Evolutionary conservation across 2,888 invertebrate genomes (phyloP).

Genomic region (Cryptocheilus praepositus): DNA sequence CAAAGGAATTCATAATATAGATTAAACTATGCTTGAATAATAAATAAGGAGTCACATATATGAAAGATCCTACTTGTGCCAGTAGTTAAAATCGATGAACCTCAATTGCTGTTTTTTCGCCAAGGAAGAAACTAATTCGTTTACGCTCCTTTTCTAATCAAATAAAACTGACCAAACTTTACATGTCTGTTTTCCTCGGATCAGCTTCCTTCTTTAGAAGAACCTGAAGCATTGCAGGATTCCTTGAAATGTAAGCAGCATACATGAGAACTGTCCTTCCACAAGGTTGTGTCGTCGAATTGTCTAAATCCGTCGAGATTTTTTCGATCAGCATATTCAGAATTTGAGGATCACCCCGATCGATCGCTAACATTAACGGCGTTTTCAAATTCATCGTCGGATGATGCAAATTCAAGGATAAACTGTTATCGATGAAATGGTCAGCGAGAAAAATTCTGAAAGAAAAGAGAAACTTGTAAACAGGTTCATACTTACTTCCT

Average conservation of each 20-base stretch:
- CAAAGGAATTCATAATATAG: no score
- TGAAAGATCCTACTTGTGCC: no score
- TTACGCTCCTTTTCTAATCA: no score
- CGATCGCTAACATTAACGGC: constrained; percentile 48
- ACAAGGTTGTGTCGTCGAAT: constrained; percentile 46
- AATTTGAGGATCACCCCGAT: constrained; percentile 51
- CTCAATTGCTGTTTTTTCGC: no score
- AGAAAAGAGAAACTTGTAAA: no score
- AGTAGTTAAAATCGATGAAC: no score
- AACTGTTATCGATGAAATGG: constrained; percentile 22
- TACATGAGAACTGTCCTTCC: constrained; percentile 56
- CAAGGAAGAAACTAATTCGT: no score
- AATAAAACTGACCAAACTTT: constrained; percentile 16
- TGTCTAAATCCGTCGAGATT: constrained; percentile 39
- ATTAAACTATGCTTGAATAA: no score
- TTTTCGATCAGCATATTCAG: constrained; percentile 48
- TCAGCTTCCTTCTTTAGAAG: constrained; percentile 52
- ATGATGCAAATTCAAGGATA: constrained; percentile 51
- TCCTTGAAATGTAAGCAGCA: constrained; percentile 44
- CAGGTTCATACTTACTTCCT: constrained; percentile 37
- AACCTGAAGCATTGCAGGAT: constrained; percentile 45
- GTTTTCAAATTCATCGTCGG: constrained; percentile 44
- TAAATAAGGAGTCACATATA: no score
- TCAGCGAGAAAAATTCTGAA: no score
- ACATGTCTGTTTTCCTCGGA: constrained; percentile 45